Evolutionary conservation across 2,797 vertebrate species (phyloP).

Genomic region (Anableps anableps): DNA sequence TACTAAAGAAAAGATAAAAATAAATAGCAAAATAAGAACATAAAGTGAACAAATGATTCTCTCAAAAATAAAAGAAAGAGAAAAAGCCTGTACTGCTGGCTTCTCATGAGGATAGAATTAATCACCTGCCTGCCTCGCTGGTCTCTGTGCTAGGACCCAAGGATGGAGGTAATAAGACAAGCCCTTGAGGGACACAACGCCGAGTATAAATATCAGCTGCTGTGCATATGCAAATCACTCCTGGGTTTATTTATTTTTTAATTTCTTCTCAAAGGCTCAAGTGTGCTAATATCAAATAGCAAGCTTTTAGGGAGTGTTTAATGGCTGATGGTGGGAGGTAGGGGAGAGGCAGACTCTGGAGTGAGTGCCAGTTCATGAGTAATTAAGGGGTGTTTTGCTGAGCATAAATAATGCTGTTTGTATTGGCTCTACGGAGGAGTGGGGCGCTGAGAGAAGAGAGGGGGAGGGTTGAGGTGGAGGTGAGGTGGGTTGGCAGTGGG

Average conservation of each 20-base stretch:
- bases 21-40: constrained; percentile 44
- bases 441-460: constrained; percentile 71
- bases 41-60: constrained; percentile 38
- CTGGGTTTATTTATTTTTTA: constrained; percentile 83
- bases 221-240: constrained; percentile 99
- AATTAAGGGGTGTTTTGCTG: constrained; percentile 99
- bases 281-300: constrained; percentile 99
- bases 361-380: constrained; percentile 94
- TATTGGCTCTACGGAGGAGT: constrained; percentile 91
- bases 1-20: constrained; percentile 42
- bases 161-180: constrained; percentile 98
- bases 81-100: constrained; percentile 83
- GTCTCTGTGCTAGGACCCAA: constrained; percentile 92
- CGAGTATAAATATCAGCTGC: constrained; percentile 98
- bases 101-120: constrained; percentile 96
- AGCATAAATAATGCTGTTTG: constrained; percentile 99
- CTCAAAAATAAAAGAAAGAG: constrained; percentile 14
- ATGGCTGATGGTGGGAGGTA: constrained; percentile 97
- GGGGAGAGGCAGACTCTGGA: constrained; percentile 86
- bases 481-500: constrained; percentile 39
- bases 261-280: constrained; percentile 87
- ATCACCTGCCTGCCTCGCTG: constrained; percentile 96
- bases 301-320: constrained; percentile 98
- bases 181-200: constrained; percentile 92
- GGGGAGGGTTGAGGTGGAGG: constrained; percentile 55